phyloP scores from a whole-genome alignment of 1,140 invertebrate species.

The Zelostemma sp. region DNA sequence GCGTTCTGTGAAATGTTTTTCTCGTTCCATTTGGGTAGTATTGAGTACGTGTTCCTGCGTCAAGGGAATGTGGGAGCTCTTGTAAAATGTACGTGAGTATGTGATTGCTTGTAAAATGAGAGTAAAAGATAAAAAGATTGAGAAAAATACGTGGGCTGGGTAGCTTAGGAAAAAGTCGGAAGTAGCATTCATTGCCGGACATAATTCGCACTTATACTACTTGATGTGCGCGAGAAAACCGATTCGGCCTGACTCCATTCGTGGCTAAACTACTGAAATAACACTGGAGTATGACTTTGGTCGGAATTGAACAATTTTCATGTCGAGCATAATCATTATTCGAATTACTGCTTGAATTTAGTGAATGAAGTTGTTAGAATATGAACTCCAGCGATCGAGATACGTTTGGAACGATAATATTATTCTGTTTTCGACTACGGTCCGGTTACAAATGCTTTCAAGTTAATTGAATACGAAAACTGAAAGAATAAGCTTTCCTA shows the following conservation, averaged over 20 bases:
- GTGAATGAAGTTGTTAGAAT: no score
- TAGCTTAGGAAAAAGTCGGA: slow-evolving; percentile 19
- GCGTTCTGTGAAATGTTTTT: slow-evolving; percentile 24
- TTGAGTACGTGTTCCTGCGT: not conserved
- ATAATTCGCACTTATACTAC: not conserved
- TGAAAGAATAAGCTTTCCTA: not conserved
- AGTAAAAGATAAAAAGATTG: not conserved
- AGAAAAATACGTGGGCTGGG: not conserved
- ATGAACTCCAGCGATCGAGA: no score
- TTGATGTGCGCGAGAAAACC: not conserved
- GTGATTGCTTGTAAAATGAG: slow-evolving; percentile 12
- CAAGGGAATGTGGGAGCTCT: not conserved
- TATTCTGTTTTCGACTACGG: not conserved
- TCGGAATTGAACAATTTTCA: no score
- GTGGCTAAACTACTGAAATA: no score
- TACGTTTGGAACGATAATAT: no score
- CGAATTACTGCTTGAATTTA: no score
- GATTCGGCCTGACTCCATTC: no score
- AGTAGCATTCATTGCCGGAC: not conserved
- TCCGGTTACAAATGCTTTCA: not conserved
- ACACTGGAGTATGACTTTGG: no score
- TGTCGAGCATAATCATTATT: no score
- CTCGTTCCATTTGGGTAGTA: slow-evolving; percentile 7
- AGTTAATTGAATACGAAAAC: slow-evolving; percentile 1
- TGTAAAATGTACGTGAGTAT: not conserved